A percentile compares a stretch with the other conserved stretches of the same genome.
Evolutionary conservation across 2,797 vertebrate species (phyloP).

Genomic region (Takifugu rubripes): DNA sequence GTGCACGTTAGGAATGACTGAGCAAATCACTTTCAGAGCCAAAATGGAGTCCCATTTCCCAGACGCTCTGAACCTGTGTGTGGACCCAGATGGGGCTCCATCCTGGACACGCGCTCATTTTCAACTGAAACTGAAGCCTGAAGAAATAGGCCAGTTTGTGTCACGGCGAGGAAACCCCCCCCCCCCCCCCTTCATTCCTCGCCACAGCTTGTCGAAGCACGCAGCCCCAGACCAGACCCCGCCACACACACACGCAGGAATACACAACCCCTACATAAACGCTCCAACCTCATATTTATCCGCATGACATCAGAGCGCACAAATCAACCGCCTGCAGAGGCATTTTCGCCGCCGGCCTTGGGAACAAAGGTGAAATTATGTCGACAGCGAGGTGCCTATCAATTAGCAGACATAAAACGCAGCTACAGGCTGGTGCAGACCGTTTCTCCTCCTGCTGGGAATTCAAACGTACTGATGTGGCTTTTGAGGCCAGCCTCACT

Average conservation of each 20-base stretch:
- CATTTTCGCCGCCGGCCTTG: conserved; percentile 16
- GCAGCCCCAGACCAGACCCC: conserved; percentile 23
- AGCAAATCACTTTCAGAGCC: conserved; percentile 41
- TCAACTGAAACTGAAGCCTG: conserved; percentile 28
- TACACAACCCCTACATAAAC: conserved; percentile 18
- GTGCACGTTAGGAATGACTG: conserved; percentile 46
- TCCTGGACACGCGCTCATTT: conserved; percentile 24
- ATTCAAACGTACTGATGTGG: neutral
- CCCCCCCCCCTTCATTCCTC: conserved; percentile 36
- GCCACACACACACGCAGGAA: conserved; percentile 16
- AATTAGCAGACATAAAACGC: conserved; percentile 38
- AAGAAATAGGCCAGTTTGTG: conserved; percentile 4
- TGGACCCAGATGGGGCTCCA: conserved; percentile 30
- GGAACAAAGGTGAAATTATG: conserved; percentile 26
- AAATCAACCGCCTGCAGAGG: conserved; percentile 18
- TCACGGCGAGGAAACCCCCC: neutral
- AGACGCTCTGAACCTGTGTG: conserved; percentile 35
- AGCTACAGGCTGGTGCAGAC: conserved; percentile 14
- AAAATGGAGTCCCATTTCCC: conserved; percentile 46
- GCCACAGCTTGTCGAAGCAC: conserved; percentile 51
- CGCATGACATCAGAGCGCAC: conserved; percentile 41
- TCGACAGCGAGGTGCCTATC: conserved; percentile 27
- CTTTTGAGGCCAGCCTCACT: conserved; percentile 1
- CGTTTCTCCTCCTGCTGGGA: conserved; percentile 9
- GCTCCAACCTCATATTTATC: conserved; percentile 31